Evolutionary conservation across 2,888 invertebrate species (phyloP), one percentile per base, ranked within the genome.

Genomic region (Drosophila heteroneura): DNA sequence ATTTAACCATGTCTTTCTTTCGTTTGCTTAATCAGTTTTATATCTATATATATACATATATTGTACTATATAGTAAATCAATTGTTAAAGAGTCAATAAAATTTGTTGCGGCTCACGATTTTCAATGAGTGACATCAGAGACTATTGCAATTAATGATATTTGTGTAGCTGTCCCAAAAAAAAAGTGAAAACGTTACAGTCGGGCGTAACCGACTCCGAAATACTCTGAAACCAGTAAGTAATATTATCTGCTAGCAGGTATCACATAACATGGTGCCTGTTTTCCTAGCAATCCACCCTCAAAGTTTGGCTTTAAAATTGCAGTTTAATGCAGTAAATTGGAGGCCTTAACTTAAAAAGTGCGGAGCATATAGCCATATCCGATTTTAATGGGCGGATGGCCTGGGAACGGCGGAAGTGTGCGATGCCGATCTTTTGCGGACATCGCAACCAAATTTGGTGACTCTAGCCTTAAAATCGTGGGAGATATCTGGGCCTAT

Each of bases 61-160:
- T 47, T 47, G 4, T 7, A 47, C 47, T 22, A 22, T 14, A 22
- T 22, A 14, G 22, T 22, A 47, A 51, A 32, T 59, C 39, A 58
- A 56, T 59, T 60, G 54, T 60, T 60, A 10, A 64, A 57, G 26
- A 41, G 30, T 41, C 61, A 60, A 70, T 54, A 39, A 28, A 47
- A 70, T 70, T 70, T 53, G 33, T 26, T 52, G 70, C n/a, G 49
- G 14, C n/a, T 35, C 52, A 53, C 53, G 72, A 63, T 79, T 70
- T 60, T 37, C 68, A 54, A 54, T 39, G 44, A 58, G 82, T 83
- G 83, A 83, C 85, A 88, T 88, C 88, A 88, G 80, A 70, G n/a
- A 68, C 62, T 30, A 78, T 68, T 72, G 74, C 82, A 76, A 85
- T 56, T 32, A 56, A 65, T 63, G 67, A 64, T 54, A 54, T 62